Conservation (phyloP, 2,888 invertebrate genomes). For the Nycteola revayana region DNA sequence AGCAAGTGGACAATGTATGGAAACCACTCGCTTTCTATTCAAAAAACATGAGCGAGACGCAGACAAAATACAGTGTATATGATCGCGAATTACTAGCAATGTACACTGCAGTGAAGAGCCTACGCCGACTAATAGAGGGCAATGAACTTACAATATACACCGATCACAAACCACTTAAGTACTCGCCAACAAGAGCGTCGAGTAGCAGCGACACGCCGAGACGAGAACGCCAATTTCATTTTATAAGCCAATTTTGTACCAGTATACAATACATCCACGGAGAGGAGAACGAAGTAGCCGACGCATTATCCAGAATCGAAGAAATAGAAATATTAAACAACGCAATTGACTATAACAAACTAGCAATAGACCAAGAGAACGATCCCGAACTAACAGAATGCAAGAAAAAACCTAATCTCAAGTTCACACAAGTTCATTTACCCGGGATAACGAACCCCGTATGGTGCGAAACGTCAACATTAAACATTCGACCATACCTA, state of each 20-base stretch:
- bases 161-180: slow-evolving; percentile 2
- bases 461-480: not conserved
- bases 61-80: slow-evolving; percentile 20
- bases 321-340: not conserved
- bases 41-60: slow-evolving; percentile 17
- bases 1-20: slow-evolving; percentile 12
- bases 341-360: not conserved
- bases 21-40: slow-evolving; percentile 24
- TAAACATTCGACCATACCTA: not conserved
- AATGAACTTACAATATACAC: not conserved
- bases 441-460: not conserved
- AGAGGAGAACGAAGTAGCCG: not conserved
- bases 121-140: slow-evolving; percentile 18
- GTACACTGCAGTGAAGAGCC: slow-evolving; percentile 18
- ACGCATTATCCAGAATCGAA: not conserved
- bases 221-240: not conserved
- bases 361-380: not conserved
- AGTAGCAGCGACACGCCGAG: not conserved
- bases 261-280: not conserved
- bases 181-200: not conserved
- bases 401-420: not conserved
- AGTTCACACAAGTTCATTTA: not conserved
- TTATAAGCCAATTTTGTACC: not conserved
- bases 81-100: slow-evolving; percentile 27
- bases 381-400: not conserved